Evolutionary conservation across 1,140 invertebrate genomes (phyloP).

Genomic region (Oedothorax gibbosus): DNA sequence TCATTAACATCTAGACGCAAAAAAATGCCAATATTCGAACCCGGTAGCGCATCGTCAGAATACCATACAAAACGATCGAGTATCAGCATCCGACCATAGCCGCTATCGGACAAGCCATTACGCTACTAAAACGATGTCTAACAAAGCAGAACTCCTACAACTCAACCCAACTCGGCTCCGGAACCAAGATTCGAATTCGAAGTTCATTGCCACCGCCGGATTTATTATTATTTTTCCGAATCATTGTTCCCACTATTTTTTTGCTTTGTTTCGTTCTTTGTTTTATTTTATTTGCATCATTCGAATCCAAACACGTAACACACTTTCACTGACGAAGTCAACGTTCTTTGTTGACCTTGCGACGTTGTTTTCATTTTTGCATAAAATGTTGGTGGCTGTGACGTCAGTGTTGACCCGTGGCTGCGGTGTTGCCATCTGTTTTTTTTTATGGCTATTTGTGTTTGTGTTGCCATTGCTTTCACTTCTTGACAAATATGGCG

Average conservation of each 20-base stretch:
- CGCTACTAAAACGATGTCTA: constrained; percentile 43
- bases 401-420: constrained; percentile 50
- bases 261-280: constrained; percentile 6
- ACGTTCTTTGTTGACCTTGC: constrained; percentile 47
- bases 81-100: constrained; percentile 38
- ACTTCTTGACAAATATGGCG: constrained; percentile 2
- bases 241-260: constrained; percentile 24
- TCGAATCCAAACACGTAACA: constrained; percentile 41
- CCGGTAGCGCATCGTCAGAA: constrained; percentile 24
- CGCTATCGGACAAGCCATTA: constrained; percentile 41
- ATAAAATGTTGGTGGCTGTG: constrained; percentile 35
- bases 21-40: constrained; percentile 14
- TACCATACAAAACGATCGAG: constrained; percentile 21
- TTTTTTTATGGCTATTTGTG: constrained; percentile 45
- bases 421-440: not conserved
- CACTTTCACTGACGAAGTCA: constrained; percentile 53
- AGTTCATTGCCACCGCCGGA: constrained; percentile 43
- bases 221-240: not conserved
- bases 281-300: not conserved
- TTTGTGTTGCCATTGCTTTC: constrained; percentile 21
- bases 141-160: constrained; percentile 48
- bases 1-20: constrained; percentile 16
- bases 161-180: constrained; percentile 42
- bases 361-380: constrained; percentile 21
- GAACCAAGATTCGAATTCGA: constrained; percentile 39